Conservation (phyloP, 2,797 vertebrate genomes). For the Eutrigla gurnardus region DNA sequence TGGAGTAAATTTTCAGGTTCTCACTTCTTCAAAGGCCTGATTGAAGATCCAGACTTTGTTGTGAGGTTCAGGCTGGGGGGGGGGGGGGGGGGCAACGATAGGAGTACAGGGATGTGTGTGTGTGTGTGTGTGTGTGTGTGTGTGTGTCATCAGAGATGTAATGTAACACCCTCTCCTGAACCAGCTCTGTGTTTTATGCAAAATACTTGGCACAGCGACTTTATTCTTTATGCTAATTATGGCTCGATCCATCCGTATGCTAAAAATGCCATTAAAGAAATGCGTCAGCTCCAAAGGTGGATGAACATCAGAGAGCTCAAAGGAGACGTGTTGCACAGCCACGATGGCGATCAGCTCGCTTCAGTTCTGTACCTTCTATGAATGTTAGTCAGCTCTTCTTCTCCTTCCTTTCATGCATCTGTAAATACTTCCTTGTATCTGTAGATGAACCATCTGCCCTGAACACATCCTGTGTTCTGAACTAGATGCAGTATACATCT, state of each 20-base stretch:
- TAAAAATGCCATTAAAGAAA: slow-evolving; percentile 51
- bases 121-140: slow-evolving; percentile 10
- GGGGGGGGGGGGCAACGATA: not conserved
- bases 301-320: slow-evolving; percentile 49
- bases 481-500: no score
- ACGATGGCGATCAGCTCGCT: slow-evolving; percentile 18
- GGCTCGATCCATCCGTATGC: slow-evolving; percentile 42
- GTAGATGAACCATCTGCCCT: not conserved
- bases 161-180: slow-evolving; percentile 45
- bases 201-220: slow-evolving; percentile 35
- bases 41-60: not conserved
- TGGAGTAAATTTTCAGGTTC: not conserved
- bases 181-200: slow-evolving; percentile 53
- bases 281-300: slow-evolving; percentile 49
- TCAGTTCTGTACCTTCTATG: not conserved
- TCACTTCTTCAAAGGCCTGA: not conserved
- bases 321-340: slow-evolving; percentile 15
- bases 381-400: not conserved
- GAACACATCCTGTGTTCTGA: no score
- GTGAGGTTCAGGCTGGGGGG: not conserved
- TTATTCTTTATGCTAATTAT: slow-evolving; percentile 64
- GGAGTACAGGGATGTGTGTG: not conserved
- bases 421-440: slow-evolving; percentile 15
- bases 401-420: slow-evolving; percentile 6
- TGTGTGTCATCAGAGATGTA: slow-evolving; percentile 9